Conservation (phyloP, 2,797 vertebrate species). For the Periparus ater region DNA sequence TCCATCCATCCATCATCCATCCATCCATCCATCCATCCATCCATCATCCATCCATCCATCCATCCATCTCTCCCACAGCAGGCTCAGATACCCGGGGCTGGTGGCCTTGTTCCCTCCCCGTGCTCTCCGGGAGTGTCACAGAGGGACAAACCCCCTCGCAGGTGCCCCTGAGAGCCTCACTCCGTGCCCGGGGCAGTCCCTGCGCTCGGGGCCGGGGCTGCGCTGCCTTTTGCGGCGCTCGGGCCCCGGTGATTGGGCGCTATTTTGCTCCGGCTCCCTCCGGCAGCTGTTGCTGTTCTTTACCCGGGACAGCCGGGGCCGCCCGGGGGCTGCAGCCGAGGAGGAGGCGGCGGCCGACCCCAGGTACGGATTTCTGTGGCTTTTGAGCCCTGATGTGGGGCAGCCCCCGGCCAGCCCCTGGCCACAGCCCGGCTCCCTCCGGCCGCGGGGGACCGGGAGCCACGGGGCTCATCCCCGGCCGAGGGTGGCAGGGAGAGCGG, state of each 20-base stretch:
- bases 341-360: neutral
- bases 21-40: neutral
- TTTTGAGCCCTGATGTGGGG: neutral
- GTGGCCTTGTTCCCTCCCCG: neutral
- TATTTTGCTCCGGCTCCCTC: constrained; percentile 56
- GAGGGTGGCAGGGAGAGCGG: neutral
- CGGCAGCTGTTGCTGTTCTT: constrained; percentile 68
- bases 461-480: neutral
- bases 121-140: rapidly evolving
- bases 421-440: neutral
- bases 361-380: neutral
- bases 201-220: neutral
- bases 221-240: neutral
- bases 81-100: rapidly evolving
- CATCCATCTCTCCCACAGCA: neutral
- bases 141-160: rapidly evolving
- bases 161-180: neutral
- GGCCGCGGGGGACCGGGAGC: neutral
- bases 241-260: constrained; percentile 55
- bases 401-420: neutral
- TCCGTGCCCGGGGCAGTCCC: neutral
- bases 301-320: neutral
- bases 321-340: neutral
- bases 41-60: neutral
- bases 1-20: neutral